Percentiles rank a stretch among this genome's conserved stretches.
phyloP scores from a whole-genome alignment of 2,113 vertebrate genomes.

The Chloroceryle aenea region DNA sequence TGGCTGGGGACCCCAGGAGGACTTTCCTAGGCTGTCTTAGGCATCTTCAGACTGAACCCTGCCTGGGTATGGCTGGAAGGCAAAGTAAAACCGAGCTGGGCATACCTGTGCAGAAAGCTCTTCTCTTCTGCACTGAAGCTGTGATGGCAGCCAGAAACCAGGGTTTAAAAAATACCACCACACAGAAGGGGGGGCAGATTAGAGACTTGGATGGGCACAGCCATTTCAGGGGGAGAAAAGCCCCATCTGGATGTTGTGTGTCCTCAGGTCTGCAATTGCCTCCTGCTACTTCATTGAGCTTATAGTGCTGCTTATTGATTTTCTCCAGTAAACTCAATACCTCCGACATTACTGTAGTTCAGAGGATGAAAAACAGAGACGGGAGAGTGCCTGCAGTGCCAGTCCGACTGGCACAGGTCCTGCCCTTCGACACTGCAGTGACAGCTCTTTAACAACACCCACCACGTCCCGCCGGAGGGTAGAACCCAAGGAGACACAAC shows the following conservation, averaged over 20 bases:
- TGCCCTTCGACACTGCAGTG: background rate
- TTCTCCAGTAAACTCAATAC: background rate
- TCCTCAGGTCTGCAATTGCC: background rate
- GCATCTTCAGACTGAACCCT: background rate
- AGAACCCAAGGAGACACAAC: background rate
- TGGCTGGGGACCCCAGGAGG: background rate
- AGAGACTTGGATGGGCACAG: background rate
- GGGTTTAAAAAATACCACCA: background rate
- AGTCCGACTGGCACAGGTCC: background rate
- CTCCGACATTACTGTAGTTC: background rate
- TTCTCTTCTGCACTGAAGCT: background rate
- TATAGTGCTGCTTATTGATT: background rate
- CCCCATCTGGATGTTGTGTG: fast-evolving
- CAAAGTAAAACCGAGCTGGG: background rate
- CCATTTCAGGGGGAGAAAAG: background rate
- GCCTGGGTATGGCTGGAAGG: fast-evolving
- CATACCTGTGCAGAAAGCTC: background rate
- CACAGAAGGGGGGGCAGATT: background rate
- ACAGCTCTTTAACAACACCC: background rate
- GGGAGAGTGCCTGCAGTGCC: background rate
- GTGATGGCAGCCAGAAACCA: background rate
- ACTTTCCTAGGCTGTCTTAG: background rate
- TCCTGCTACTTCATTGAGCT: background rate
- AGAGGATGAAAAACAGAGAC: background rate
- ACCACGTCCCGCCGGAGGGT: fast-evolving